These are phyloP conservation scores for Acanthacorydalis orientalis DNA, from an alignment of 2,888 invertebrate genomes.

Conservation along the genomic window DNA sequence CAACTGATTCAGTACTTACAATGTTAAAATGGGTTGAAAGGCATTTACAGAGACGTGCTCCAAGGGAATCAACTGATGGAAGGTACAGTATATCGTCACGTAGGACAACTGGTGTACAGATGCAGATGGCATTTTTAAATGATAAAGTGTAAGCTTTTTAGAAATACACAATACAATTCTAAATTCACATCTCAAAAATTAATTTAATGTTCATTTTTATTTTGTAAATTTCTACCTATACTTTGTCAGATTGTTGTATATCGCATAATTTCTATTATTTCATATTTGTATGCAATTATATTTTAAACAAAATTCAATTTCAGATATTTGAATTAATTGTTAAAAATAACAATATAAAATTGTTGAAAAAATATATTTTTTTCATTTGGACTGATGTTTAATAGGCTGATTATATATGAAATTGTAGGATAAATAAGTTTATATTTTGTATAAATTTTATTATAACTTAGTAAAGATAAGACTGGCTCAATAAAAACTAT, in stretches of 20 bases:
- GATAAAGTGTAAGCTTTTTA: not conserved
- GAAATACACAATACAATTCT: not conserved
- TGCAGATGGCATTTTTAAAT: conserved; percentile 51
- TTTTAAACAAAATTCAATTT: not conserved
- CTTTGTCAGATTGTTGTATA: not conserved
- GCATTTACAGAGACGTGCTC: conserved; percentile 64
- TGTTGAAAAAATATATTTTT: too few relatives aligned
- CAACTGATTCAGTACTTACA: conserved; percentile 76
- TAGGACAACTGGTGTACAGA: conserved; percentile 52
- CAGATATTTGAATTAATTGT: not conserved
- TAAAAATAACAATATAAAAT: too few relatives aligned
- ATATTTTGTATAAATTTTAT: too few relatives aligned
- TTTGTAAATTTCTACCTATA: not conserved
- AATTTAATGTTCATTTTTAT: not conserved
- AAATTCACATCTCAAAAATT: not conserved
- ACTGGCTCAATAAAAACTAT: too few relatives aligned
- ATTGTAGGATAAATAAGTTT: too few relatives aligned
- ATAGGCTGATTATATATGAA: too few relatives aligned
- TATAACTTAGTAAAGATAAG: too few relatives aligned
- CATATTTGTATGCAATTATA: not conserved
- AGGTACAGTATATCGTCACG: conserved; percentile 49
- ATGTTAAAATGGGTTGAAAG: conserved; percentile 83
- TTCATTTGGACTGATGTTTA: too few relatives aligned
- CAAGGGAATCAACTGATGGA: conserved; percentile 24
- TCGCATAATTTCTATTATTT: not conserved